phyloP scores from a whole-genome alignment of 2,113 vertebrate genomes.

The Choloepus hoffmanni region DNA sequence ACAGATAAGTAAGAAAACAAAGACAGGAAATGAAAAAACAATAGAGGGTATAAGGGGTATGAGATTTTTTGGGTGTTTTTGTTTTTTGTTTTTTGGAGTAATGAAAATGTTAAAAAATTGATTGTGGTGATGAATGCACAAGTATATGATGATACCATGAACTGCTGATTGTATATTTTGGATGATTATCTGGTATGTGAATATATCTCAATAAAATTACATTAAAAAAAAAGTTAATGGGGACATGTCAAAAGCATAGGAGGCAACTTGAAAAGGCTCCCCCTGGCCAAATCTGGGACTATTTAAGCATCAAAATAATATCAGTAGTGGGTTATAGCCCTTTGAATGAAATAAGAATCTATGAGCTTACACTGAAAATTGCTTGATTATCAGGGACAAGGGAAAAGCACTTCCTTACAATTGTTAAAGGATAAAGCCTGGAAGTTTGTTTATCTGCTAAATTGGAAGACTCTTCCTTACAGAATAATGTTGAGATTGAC shows the following conservation, averaged over 20 bases:
- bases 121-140: too few species aligned
- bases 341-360: background rate
- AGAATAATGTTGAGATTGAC: background rate
- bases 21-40: too few species aligned
- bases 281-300: background rate
- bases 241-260: background rate
- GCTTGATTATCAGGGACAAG: background rate
- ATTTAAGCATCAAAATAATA: background rate
- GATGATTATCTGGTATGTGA: too few species aligned
- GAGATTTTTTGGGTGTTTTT: too few species aligned
- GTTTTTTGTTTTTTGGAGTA: too few species aligned
- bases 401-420: background rate
- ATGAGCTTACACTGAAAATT: background rate
- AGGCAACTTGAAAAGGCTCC: background rate
- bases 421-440: background rate
- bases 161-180: too few species aligned
- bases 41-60: too few species aligned
- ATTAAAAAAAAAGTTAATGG: too few species aligned
- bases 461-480: background rate
- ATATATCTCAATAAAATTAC: too few species aligned
- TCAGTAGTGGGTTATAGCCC: background rate
- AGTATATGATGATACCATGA: too few species aligned
- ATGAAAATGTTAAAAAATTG: too few species aligned
- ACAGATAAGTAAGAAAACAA: too few species aligned
- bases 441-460: background rate